Percentiles rank a stretch among this genome's conserved stretches.
Evolutionary conservation across 1,140 invertebrate genomes (phyloP).

Genomic region (Drosophila neocordata): DNA sequence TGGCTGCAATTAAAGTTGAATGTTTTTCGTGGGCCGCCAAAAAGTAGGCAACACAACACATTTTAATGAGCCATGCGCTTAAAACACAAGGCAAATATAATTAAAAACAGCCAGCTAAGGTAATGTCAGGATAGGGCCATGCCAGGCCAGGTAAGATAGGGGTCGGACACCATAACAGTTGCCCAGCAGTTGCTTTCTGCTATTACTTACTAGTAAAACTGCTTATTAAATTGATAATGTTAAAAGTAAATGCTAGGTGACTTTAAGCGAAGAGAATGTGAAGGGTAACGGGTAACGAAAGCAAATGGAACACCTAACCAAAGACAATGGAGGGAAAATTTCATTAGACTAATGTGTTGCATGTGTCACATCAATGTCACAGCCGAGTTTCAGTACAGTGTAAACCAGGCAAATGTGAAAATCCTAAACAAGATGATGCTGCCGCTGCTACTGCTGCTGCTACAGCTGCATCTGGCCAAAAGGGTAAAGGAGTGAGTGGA

Average conservation of each 20-base stretch:
- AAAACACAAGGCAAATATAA: constrained; percentile 57
- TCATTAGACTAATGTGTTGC: constrained; percentile 77
- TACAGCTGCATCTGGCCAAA: constrained; percentile 37
- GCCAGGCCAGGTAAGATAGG: not conserved
- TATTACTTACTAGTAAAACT: constrained; percentile 14
- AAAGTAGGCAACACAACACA: constrained; percentile 63
- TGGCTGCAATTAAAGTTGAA: constrained; percentile 67
- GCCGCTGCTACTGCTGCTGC: constrained; percentile 42
- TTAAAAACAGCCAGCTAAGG: constrained; percentile 50
- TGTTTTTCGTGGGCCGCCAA: constrained; percentile 50
- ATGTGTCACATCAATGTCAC: constrained; percentile 74
- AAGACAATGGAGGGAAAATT: constrained; percentile 37
- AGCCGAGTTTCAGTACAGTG: constrained; percentile 25
- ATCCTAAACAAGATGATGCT: constrained; percentile 70
- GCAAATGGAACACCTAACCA: constrained; percentile 2
- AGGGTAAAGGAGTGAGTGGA: not conserved
- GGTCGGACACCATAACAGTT: not conserved
- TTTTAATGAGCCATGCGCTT: constrained; percentile 56
- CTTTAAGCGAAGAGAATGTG: not conserved
- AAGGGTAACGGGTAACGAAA: constrained; percentile 16
- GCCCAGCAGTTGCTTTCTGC: not conserved
- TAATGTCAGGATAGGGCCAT: not conserved
- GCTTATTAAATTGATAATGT: constrained; percentile 55
- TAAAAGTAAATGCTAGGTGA: constrained; percentile 16
- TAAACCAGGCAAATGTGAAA: constrained; percentile 70